Base-by-base conservation (phyloP, 2,888 invertebrate species). In the Hyppa rectilinea region DNA sequence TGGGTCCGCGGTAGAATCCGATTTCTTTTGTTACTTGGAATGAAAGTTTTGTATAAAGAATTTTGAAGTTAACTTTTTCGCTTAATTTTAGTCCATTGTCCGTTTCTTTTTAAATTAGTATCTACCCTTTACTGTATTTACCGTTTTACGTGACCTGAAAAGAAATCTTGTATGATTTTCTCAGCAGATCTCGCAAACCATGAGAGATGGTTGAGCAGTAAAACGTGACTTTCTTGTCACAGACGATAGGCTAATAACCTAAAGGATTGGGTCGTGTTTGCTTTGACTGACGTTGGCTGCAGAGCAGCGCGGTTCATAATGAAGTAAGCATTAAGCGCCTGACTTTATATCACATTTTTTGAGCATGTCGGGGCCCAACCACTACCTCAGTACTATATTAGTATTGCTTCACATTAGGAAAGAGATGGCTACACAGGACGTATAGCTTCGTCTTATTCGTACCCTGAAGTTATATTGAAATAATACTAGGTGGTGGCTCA, bases 21-120 rank as follows among this genome's bases (percentile, higher is more conserved):
- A 82, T 85, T 82, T 52, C 75, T 81, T 84, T 81, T 85, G 84
- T 80, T 80, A 71, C 70, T 74, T 80, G 58, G 65, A 82, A 78
- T 71, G 62, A 70, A 83, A 72, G 78, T 80, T 80, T 76, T 66
- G 58, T 74, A 59, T 70, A 70, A 76, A 73, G 71, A 64, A 58
- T 71, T 73, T 82, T 50, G 29, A n/a, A 59, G 49, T 56, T 67
- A 63, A 60, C 59, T 70, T 71, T 75, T 61, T 23, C 17, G 65
- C 58, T 70, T 69, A 69, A 75, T 65, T 71, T 53, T 52, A 40
- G 43, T 47, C 65, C 14, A 69, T 75, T 82, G 66, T 70, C 36
- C 38, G 59, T 56, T 64, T 61, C 50, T 63, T 68, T 77, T 60
- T 56, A 40, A 53, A 75, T 80, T 60, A 43, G n/a, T 59, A 55